Conservation (phyloP, 2,888 invertebrate genomes). For the Patella pellucida region DNA sequence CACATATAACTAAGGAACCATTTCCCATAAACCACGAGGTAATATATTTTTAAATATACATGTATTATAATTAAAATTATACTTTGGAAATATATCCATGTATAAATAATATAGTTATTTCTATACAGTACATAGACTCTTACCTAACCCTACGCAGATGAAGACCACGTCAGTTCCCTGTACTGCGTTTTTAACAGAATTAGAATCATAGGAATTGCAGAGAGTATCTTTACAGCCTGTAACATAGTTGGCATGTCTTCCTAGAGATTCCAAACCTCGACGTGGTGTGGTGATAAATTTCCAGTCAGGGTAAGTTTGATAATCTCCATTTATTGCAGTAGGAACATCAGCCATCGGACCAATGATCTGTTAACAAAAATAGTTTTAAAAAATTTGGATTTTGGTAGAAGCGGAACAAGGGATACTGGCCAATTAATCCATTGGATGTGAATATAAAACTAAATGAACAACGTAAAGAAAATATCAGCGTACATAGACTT, state of each 20-base stretch:
- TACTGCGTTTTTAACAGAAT: slow-evolving; percentile 45
- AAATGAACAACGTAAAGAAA: too few species aligned
- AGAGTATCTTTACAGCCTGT: slow-evolving; percentile 55
- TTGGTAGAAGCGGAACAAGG: background rate
- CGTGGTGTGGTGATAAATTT: slow-evolving; percentile 54
- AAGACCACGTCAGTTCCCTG: slow-evolving; percentile 54
- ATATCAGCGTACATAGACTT: too few species aligned
- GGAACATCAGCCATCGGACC: slow-evolving; percentile 66
- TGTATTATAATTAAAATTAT: too few species aligned
- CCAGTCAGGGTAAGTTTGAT: slow-evolving; percentile 50
- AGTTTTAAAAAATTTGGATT: background rate
- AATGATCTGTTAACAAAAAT: slow-evolving; percentile 51
- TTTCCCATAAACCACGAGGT: too few species aligned
- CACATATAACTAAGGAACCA: too few species aligned
- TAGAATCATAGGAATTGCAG: slow-evolving; percentile 50
- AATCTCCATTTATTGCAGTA: slow-evolving; percentile 60
- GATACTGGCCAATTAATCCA: background rate
- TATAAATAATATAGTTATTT: too few species aligned
- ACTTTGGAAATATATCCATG: too few species aligned
- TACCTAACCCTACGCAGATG: slow-evolving; percentile 65
- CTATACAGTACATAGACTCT: background rate
- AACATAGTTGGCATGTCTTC: slow-evolving; percentile 35
- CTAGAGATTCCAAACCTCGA: slow-evolving; percentile 44
- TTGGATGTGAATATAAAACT: background rate
- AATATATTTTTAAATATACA: too few species aligned